Evolutionary conservation across 2,888 invertebrate species (phyloP).

Genomic region (Nomada fabriciana): DNA sequence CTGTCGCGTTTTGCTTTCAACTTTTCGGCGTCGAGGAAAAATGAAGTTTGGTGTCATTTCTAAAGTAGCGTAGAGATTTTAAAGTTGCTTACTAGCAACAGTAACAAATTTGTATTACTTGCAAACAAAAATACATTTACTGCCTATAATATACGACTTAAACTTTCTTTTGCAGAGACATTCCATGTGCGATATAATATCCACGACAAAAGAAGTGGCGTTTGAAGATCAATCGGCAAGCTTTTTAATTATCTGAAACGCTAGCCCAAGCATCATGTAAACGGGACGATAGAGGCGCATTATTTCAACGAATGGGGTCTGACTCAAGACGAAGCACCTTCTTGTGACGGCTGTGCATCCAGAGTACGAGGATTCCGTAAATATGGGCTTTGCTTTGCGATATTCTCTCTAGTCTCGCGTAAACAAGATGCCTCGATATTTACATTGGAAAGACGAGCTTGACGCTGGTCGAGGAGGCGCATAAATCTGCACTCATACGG

Average conservation of each 20-base stretch:
- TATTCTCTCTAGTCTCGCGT: conserved; percentile 41
- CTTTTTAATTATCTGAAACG: background rate
- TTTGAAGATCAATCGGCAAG: background rate
- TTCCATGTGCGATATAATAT: too few species aligned
- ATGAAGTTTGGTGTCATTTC: too few species aligned
- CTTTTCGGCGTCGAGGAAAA: background rate
- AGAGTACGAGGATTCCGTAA: conserved; percentile 12
- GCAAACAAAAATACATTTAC: too few species aligned
- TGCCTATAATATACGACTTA: too few species aligned
- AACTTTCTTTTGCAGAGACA: too few species aligned
- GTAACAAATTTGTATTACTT: background rate
- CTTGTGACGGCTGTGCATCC: background rate
- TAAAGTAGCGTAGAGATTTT: too few species aligned
- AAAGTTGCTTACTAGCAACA: background rate
- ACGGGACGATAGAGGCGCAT: conserved; percentile 1
- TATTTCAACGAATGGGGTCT: conserved; percentile 13
- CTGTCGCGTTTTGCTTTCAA: background rate
- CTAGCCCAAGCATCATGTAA: background rate
- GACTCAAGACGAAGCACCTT: conserved; percentile 14
- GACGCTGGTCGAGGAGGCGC: conserved; percentile 30
- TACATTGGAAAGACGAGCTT: conserved; percentile 49
- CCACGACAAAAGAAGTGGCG: too few species aligned
- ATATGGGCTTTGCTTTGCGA: conserved; percentile 39
- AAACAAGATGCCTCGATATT: conserved; percentile 49
- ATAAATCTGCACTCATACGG: conserved; percentile 43